Conservation (phyloP, 2,888 invertebrate genomes). For the Heliconius ismenius region DNA sequence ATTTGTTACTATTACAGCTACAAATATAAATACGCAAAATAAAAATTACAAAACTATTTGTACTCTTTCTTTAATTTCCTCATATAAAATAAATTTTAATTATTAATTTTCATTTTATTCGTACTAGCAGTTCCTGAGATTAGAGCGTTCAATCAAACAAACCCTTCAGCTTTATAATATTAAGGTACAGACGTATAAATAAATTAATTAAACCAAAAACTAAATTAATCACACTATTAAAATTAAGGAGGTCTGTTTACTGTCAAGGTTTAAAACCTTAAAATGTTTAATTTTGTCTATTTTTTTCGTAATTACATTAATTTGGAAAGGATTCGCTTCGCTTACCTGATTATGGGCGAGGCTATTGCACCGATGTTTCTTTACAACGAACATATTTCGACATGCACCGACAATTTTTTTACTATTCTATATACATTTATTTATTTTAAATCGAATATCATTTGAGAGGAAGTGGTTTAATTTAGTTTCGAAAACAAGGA, state of each 20-base stretch:
- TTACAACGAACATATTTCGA: conserved; percentile 23
- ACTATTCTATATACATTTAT: conserved; percentile 4
- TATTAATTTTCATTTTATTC: too few species aligned
- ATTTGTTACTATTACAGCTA: neutral
- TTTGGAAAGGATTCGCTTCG: conserved; percentile 30
- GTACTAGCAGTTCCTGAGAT: neutral
- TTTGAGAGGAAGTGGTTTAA: conserved; percentile 8
- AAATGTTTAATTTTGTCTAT: neutral
- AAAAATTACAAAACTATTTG: too few species aligned
- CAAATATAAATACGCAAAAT: neutral
- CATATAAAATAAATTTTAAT: too few species aligned
- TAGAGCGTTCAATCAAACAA: neutral
- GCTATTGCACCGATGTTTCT: conserved; percentile 33
- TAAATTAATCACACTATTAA: neutral
- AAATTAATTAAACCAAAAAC: neutral
- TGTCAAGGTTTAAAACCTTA: conserved; percentile 30
- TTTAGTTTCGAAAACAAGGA: conserved; percentile 13
- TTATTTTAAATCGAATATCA: conserved; percentile 15
- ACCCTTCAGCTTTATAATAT: neutral
- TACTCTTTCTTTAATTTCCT: too few species aligned
- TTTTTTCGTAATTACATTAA: conserved; percentile 27
- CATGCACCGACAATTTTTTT: conserved; percentile 30
- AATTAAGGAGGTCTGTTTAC: conserved; percentile 21
- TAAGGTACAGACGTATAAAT: neutral
- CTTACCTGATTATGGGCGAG: conserved; percentile 34